phyloP scores from a whole-genome alignment of 1,140 invertebrate genomes.

The Nephila pilipes region DNA sequence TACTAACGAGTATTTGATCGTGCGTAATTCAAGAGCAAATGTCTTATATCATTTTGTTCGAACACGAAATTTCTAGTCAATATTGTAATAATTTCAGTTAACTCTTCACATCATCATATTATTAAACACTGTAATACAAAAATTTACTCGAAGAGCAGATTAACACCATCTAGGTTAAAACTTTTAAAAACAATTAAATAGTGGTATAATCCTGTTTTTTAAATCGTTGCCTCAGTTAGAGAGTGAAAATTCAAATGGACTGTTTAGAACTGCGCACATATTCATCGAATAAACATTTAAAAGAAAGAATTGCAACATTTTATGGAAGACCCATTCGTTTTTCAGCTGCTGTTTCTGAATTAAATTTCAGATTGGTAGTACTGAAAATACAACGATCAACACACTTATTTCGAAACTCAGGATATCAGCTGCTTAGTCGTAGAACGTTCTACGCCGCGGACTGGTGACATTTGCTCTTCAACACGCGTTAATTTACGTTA shows the following conservation, averaged over 20 bases:
- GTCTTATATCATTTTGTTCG: no score
- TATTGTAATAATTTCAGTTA: no score
- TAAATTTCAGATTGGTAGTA: not conserved
- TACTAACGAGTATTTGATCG: no score
- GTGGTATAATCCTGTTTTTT: no score
- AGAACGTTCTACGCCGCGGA: not conserved
- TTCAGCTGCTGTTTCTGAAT: conserved; percentile 11
- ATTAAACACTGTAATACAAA: no score
- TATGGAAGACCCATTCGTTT: not conserved
- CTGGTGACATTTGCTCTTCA: not conserved
- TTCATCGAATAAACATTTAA: not conserved
- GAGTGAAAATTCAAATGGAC: not conserved
- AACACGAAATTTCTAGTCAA: no score
- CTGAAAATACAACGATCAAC: not conserved
- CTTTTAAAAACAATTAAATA: no score
- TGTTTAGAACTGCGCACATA: not conserved
- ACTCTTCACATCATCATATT: no score
- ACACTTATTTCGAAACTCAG: not conserved
- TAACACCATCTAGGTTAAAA: no score
- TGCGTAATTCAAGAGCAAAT: no score
- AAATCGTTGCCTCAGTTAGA: not conserved
- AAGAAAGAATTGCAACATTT: not conserved
- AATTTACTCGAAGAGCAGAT: no score
- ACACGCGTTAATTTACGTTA: not conserved
- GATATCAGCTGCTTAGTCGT: not conserved